phyloP scores from a whole-genome alignment of 2,797 vertebrate species.

The Luscinia luscinia region DNA sequence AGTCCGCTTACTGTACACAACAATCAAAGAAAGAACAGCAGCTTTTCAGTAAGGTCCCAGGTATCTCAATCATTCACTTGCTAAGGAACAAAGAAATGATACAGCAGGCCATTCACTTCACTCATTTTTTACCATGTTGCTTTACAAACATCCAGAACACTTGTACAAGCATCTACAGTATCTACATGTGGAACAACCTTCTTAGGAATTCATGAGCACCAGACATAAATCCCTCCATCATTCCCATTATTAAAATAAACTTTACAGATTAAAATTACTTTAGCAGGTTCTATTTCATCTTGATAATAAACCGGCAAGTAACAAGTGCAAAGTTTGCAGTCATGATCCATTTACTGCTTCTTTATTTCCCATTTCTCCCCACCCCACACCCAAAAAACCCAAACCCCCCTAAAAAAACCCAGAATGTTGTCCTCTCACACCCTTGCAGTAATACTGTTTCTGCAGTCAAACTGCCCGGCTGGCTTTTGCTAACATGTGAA shows the following conservation, averaged over 20 bases:
- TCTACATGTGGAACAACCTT: constrained; percentile 66
- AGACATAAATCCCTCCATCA: constrained; percentile 50
- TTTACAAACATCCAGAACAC: constrained; percentile 59
- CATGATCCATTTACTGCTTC: constrained; percentile 28
- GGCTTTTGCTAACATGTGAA: constrained; percentile 43
- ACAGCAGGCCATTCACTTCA: constrained; percentile 78
- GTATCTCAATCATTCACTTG: constrained; percentile 76
- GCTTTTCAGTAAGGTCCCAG: constrained; percentile 88
- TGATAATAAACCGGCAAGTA: constrained; percentile 45
- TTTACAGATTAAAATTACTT: constrained; percentile 61
- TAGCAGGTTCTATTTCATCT: constrained; percentile 36
- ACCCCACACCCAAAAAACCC: not conserved
- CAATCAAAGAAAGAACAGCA: constrained; percentile 90
- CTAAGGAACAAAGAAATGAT: constrained; percentile 71
- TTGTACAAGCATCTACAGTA: constrained; percentile 69
- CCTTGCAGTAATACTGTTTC: constrained; percentile 74
- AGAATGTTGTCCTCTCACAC: not conserved
- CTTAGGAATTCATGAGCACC: constrained; percentile 61
- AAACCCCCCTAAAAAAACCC: not conserved
- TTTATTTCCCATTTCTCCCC: constrained; percentile 29
- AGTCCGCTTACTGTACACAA: constrained; percentile 91
- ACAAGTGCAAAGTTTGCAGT: constrained; percentile 51
- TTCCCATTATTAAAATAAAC: constrained; percentile 60
- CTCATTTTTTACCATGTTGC: constrained; percentile 52
- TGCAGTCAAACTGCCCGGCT: constrained; percentile 59